Conservation (phyloP, 2,888 invertebrate genomes). For the Zele albiditarsus region DNA sequence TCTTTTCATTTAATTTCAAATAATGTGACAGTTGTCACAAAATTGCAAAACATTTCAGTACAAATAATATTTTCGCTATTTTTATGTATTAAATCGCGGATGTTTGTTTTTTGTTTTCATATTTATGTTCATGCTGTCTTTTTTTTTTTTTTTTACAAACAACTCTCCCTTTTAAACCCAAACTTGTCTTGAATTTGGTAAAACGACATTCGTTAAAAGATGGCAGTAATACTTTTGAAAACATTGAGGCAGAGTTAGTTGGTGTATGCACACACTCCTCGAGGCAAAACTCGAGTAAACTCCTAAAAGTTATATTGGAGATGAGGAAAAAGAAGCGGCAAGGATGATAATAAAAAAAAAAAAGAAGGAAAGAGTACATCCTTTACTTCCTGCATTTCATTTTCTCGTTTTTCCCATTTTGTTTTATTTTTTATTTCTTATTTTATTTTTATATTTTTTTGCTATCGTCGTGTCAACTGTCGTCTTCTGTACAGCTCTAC, state of each 20-base stretch:
- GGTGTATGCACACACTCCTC: slow-evolving; percentile 8
- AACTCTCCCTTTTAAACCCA: neutral
- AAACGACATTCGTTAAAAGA: slow-evolving; percentile 12
- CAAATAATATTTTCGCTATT: neutral
- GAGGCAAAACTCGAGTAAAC: slow-evolving; percentile 12
- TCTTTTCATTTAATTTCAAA: neutral
- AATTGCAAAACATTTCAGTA: neutral
- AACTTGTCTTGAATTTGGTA: slow-evolving; percentile 5
- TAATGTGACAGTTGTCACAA: neutral
- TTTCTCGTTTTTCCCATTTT: neutral
- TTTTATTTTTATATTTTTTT: neutral
- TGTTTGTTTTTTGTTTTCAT: neutral
- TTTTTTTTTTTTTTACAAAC: neutral
- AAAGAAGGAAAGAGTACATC: neutral
- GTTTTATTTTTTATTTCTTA: neutral
- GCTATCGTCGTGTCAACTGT: neutral
- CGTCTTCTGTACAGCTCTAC: neutral
- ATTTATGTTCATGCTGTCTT: neutral
- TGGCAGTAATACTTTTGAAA: slow-evolving; percentile 7
- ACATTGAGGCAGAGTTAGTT: slow-evolving; percentile 13
- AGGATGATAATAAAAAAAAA: neutral
- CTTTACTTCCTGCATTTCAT: neutral
- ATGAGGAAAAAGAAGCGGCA: neutral
- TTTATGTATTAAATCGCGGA: neutral
- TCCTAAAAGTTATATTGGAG: slow-evolving; percentile 13